phyloP scores from a whole-genome alignment of 2,797 vertebrate genomes.

The Pelobates cultripes region DNA sequence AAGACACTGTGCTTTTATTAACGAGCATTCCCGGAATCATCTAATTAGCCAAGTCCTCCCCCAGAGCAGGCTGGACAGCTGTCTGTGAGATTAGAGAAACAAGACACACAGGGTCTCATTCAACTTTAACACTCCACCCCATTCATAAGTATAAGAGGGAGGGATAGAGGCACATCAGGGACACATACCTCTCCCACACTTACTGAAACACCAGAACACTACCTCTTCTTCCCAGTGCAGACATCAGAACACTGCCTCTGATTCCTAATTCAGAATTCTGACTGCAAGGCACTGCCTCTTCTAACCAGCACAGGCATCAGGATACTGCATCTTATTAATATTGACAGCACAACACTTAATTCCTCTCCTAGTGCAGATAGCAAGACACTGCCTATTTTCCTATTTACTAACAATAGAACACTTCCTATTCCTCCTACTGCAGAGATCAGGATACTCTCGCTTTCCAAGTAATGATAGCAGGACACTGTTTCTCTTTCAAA shows the following conservation, averaged over 20 bases:
- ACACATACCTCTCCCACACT: conserved; percentile 55
- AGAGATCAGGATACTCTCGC: too few species aligned
- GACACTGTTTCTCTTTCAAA: too few species aligned
- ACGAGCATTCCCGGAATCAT: conserved; percentile 48
- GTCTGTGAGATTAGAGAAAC: conserved; percentile 50
- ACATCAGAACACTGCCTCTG: conserved; percentile 15
- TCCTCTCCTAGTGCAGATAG: too few species aligned
- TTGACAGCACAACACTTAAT: too few species aligned
- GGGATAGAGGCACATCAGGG: conserved; percentile 40
- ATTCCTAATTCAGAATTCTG: neutral
- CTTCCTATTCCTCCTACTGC: too few species aligned
- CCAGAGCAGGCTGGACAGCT: conserved; percentile 52
- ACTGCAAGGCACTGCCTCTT: neutral
- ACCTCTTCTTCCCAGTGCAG: conserved; percentile 32
- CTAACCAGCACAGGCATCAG: too few species aligned
- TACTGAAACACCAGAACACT: conserved; percentile 27
- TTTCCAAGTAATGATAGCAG: too few species aligned
- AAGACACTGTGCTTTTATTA: conserved; percentile 52
- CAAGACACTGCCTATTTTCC: too few species aligned
- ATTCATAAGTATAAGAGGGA: conserved; percentile 50
- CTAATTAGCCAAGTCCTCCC: conserved; percentile 57
- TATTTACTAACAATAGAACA: too few species aligned
- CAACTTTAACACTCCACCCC: conserved; percentile 54
- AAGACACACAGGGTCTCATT: conserved; percentile 52
- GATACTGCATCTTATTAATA: neutral